These are phyloP conservation scores for Corythaeola cristata DNA, from an alignment of 2,113 vertebrate species.

Conservation along the genomic window DNA sequence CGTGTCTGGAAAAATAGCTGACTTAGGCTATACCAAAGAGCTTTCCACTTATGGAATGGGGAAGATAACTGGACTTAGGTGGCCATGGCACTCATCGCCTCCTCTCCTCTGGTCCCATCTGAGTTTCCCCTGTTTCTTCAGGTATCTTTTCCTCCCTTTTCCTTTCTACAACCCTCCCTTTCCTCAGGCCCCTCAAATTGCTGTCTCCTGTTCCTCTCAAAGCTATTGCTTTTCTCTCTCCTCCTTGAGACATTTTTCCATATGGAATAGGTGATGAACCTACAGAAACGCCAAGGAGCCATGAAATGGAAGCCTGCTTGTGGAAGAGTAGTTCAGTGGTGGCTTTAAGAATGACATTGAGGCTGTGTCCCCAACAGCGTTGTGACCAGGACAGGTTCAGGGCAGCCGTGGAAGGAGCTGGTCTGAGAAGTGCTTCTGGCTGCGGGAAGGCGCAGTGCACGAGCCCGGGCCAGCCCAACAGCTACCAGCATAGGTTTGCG, in stretches of 20 bases:
- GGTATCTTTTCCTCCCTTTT: not conserved
- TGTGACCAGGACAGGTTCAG: not conserved
- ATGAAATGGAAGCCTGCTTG: not conserved
- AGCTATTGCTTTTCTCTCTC: not conserved
- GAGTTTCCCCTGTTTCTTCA: not conserved
- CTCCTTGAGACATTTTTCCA: not conserved
- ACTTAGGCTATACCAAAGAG: not conserved
- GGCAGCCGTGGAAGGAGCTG: not conserved
- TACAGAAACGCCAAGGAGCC: not conserved
- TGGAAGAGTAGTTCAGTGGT: not conserved
- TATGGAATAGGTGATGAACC: not conserved
- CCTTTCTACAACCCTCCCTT: not conserved
- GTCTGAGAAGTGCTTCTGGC: not conserved
- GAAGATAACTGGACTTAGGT: not conserved
- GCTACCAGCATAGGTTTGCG: fast-evolving
- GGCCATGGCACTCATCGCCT: not conserved
- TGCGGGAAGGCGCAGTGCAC: not conserved
- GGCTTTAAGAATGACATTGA: not conserved
- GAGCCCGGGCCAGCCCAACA: not conserved
- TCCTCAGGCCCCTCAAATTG: not conserved
- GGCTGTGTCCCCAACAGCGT: not conserved
- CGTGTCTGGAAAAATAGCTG: not conserved
- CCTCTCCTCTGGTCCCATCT: not conserved
- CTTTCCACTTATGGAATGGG: not conserved
- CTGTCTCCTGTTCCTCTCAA: not conserved